phyloP scores from a whole-genome alignment of 2,888 invertebrate species.

The Tridacna gigas region DNA sequence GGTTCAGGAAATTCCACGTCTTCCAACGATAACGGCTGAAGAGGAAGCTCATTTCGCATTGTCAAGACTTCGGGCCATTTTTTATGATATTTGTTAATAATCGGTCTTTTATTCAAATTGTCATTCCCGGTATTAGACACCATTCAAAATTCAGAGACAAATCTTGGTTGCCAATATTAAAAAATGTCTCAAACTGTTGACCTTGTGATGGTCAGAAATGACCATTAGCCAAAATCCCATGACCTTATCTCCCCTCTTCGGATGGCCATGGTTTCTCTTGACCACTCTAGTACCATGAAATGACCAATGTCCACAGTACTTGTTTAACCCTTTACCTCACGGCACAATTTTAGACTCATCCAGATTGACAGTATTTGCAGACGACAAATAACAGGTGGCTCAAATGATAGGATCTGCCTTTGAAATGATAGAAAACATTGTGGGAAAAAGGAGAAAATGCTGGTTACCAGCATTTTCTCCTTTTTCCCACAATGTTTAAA shows the following conservation, averaged over 20 bases:
- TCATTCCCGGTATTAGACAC: conserved; percentile 7
- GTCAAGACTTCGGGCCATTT: conserved; percentile 3
- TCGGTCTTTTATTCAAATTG: conserved; percentile 46
- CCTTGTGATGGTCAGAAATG: conserved; percentile 52
- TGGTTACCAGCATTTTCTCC: too few relatives aligned
- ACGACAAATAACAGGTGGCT: too few relatives aligned
- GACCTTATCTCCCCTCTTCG: conserved; percentile 47
- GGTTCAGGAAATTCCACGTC: too few relatives aligned
- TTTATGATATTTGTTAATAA: conserved; percentile 27
- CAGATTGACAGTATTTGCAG: too few relatives aligned
- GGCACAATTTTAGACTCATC: too few relatives aligned
- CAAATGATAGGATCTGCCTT: too few relatives aligned
- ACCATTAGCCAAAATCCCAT: conserved; percentile 58
- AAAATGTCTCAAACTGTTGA: conserved; percentile 52
- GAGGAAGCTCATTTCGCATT: too few relatives aligned
- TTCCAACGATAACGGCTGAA: too few relatives aligned
- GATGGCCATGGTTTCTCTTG: conserved; percentile 11
- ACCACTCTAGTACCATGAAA: conserved; percentile 21
- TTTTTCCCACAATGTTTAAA: too few relatives aligned
- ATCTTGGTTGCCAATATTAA: conserved; percentile 37
- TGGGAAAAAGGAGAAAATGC: too few relatives aligned
- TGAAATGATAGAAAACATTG: too few relatives aligned
- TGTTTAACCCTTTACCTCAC: background rate
- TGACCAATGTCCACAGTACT: conserved; percentile 10
- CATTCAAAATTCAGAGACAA: conserved; percentile 43